phyloP scores from a whole-genome alignment of 2,888 invertebrate species.

The Fabriciana adippe region DNA sequence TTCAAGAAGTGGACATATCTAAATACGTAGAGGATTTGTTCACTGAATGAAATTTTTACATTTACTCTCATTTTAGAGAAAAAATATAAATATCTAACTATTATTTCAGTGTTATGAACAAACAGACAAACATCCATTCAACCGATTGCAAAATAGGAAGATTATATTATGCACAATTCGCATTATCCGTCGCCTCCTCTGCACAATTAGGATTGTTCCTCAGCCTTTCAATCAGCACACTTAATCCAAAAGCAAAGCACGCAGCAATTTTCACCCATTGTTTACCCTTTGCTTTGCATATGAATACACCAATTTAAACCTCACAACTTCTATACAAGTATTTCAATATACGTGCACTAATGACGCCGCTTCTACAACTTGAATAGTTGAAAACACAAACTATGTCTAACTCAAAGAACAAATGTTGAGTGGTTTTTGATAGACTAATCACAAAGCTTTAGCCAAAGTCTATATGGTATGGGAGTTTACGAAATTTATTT shows the following conservation, averaged over 20 bases:
- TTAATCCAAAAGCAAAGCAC: neutral
- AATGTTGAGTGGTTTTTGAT: neutral
- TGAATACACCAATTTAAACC: slow-evolving; percentile 34
- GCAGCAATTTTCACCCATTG: neutral
- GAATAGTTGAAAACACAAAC: slow-evolving; percentile 10
- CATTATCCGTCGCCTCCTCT: neutral
- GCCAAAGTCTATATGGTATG: no score
- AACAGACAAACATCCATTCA: no score
- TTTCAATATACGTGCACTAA: slow-evolving; percentile 20
- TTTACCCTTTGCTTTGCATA: slow-evolving; percentile 23
- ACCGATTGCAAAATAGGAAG: no score
- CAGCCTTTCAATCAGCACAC: slow-evolving; percentile 3
- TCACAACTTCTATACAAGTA: slow-evolving; percentile 4
- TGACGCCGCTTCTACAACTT: slow-evolving; percentile 15
- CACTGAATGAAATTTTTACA: no score
- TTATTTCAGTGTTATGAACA: no score
- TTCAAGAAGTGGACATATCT: no score
- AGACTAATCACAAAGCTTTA: no score
- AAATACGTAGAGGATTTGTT: no score
- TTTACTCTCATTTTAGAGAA: no score
- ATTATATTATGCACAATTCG: neutral
- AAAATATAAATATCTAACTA: no score
- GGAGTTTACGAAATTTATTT: no score
- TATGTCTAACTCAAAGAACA: slow-evolving; percentile 4
- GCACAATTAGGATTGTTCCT: neutral